A percentile compares a stretch with the other conserved stretches of the same genome.
phyloP scores from a whole-genome alignment of 2,888 invertebrate species.

The Rhamphomyia laevipes region DNA sequence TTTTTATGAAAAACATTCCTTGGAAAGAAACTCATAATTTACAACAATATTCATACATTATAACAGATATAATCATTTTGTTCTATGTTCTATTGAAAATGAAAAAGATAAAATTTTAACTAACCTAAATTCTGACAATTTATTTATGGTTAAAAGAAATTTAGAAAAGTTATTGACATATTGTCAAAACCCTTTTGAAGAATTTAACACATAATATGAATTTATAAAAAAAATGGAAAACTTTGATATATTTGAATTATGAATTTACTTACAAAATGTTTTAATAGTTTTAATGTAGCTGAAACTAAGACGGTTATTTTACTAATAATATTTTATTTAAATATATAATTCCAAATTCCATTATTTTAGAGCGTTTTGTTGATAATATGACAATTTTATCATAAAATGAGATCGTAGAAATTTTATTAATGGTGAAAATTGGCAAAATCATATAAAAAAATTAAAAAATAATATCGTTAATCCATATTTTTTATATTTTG shows the following conservation, averaged over 20 bases:
- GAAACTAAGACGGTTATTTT: not conserved
- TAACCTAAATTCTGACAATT: not conserved
- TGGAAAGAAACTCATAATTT: not conserved
- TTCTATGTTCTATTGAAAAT: not conserved
- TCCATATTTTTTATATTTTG: not conserved
- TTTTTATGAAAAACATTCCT: not conserved
- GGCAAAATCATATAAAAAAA: not conserved
- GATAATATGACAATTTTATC: too few relatives aligned
- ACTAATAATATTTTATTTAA: not conserved
- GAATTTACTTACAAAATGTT: not conserved
- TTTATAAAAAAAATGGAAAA: not conserved
- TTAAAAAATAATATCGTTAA: not conserved
- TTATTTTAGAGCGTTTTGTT: not conserved
- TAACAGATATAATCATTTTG: not conserved
- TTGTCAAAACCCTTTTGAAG: not conserved
- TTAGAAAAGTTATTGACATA: not conserved
- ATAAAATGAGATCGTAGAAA: too few relatives aligned
- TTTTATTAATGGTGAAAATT: not conserved
- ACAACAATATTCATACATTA: not conserved
- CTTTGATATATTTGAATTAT: not conserved
- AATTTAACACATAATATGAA: not conserved
- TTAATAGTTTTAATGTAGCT: not conserved
- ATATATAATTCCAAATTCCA: not conserved
- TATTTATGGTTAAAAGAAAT: not conserved
- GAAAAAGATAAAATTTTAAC: not conserved